phyloP scores from a whole-genome alignment of 2,888 invertebrate genomes.

The Eupithecia centaureata region DNA sequence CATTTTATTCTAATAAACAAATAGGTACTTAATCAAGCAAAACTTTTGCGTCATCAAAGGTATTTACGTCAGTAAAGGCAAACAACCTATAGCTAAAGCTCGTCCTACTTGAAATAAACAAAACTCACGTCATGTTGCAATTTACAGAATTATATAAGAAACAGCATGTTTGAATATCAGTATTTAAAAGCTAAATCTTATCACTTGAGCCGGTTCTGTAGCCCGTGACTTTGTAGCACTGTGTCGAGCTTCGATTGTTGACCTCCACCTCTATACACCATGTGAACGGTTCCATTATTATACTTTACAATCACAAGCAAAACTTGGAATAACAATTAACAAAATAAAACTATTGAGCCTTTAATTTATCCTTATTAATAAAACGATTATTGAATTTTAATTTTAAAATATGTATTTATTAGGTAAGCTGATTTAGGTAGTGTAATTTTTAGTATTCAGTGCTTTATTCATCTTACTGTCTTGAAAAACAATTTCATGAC shows the following conservation, averaged over 20 bases:
- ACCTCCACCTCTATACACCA: slow-evolving; percentile 31
- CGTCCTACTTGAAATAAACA: not conserved
- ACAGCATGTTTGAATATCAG: not conserved
- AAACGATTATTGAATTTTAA: no score
- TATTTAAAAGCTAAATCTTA: not conserved
- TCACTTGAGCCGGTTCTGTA: slow-evolving; percentile 35
- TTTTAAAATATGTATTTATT: no score
- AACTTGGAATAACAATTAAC: not conserved
- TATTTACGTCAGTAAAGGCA: not conserved
- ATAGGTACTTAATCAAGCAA: not conserved
- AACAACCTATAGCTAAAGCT: not conserved
- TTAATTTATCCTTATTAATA: no score
- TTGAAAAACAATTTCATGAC: not conserved
- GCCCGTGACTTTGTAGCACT: slow-evolving; percentile 43
- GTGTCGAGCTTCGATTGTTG: slow-evolving; percentile 39
- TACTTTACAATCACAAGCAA: not conserved
- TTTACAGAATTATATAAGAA: not conserved
- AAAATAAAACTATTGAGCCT: not conserved
- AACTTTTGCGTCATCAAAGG: not conserved
- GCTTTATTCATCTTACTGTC: not conserved
- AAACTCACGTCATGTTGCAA: no score
- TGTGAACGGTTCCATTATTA: slow-evolving; percentile 11
- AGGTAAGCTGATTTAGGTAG: no score
- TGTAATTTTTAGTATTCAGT: no score
- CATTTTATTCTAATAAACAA: not conserved